A percentile compares a stretch with the other conserved stretches of the same genome.
These are phyloP conservation scores for Ictidomys tridecemlineatus DNA, from an alignment of 2,113 vertebrate species.

Conservation along the genomic window DNA sequence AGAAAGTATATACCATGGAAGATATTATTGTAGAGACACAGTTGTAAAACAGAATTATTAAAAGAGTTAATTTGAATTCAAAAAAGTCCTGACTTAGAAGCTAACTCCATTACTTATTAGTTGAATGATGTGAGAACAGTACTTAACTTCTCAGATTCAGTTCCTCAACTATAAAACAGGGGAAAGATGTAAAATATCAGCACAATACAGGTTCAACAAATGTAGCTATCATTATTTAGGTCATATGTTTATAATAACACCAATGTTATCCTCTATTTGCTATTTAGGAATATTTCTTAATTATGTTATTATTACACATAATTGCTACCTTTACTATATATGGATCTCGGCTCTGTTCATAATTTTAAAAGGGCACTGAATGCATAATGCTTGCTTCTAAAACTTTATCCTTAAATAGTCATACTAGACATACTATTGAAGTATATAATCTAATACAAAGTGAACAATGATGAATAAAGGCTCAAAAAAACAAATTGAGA, in stretches of 20 bases:
- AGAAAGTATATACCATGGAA: background rate
- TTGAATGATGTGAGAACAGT: background rate
- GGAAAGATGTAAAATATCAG: constrained; percentile 3
- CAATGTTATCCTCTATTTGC: background rate
- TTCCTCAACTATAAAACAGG: background rate
- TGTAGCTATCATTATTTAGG: background rate
- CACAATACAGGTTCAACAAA: constrained; percentile 2
- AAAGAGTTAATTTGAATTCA: constrained; percentile 30
- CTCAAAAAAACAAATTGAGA: constrained; percentile 55
- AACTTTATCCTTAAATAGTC: constrained; percentile 40
- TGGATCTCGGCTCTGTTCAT: background rate
- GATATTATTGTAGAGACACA: background rate
- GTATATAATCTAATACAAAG: constrained; percentile 3
- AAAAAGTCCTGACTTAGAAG: constrained; percentile 32
- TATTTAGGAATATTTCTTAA: background rate
- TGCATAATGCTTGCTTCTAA: constrained; percentile 23
- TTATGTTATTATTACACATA: background rate
- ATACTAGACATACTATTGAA: constrained; percentile 1
- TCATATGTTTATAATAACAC: background rate
- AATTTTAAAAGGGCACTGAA: constrained; percentile 21
- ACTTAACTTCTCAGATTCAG: constrained; percentile 10
- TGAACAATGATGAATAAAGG: constrained; percentile 51
- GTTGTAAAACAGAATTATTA: background rate
- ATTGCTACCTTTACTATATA: background rate
- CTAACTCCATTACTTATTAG: background rate